Evolutionary conservation across 2,113 vertebrate genomes (phyloP).

Genomic region (Paradisaea rubra): DNA sequence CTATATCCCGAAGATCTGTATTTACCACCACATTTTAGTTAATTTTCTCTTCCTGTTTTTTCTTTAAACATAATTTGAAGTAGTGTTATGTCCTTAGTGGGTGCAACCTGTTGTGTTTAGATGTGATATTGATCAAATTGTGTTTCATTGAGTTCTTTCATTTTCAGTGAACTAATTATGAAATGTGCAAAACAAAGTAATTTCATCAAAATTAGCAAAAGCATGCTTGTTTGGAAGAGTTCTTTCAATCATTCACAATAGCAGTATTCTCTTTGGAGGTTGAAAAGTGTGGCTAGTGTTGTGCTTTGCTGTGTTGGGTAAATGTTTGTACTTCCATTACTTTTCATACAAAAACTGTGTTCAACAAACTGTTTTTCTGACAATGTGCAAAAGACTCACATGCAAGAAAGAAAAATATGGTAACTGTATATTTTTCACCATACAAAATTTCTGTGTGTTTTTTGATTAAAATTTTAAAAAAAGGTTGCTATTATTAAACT

Average conservation of each 20-base stretch:
- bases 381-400: accelerated
- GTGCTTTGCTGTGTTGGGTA: not conserved
- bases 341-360: not conserved
- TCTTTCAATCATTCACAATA: not conserved
- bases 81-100: not conserved
- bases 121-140: not conserved
- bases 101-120: not conserved
- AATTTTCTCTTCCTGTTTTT: not conserved
- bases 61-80: not conserved
- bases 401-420: not conserved
- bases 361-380: not conserved
- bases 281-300: not conserved
- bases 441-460: not conserved
- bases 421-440: not conserved
- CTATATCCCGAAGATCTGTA: not conserved
- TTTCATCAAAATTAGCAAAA: not conserved
- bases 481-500: not conserved
- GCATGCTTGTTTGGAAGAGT: not conserved
- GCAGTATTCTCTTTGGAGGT: not conserved
- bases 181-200: not conserved
- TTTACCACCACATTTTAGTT: not conserved
- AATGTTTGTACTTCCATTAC: not conserved
- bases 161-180: not conserved
- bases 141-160: not conserved
- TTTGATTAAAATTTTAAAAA: not conserved